Evolutionary conservation across 2,797 vertebrate species (phyloP).

Genomic region (Borostomias antarcticus): DNA sequence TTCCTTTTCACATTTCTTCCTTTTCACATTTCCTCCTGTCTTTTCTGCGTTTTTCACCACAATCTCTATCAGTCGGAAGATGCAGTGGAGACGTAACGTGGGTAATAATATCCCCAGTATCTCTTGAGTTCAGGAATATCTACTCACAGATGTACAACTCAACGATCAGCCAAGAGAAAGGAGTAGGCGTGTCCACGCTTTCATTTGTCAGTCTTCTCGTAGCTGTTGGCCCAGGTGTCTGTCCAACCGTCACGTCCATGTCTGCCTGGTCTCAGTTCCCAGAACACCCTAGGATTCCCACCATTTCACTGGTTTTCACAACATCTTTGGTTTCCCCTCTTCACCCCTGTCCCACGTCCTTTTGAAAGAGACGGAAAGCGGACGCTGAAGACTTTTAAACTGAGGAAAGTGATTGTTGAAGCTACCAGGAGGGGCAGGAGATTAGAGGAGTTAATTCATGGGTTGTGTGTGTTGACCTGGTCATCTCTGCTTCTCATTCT

Average conservation of each 20-base stretch:
- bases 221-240: no score
- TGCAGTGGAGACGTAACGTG: no score
- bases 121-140: no score
- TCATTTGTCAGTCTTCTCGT: no score
- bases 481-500: not conserved
- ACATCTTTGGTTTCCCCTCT: conserved; percentile 45
- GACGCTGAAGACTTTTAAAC: not conserved
- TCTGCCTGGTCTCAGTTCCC: no score
- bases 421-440: not conserved
- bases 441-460: not conserved
- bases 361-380: conserved; percentile 21
- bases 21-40: conserved; percentile 33
- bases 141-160: no score
- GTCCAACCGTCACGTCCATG: no score
- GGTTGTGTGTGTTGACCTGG: not conserved
- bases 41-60: not conserved
- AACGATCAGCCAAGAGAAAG: no score
- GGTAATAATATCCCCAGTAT: no score
- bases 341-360: conserved; percentile 25
- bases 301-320: conserved; percentile 23
- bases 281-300: no score
- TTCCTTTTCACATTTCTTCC: conserved; percentile 31
- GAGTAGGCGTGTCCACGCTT: no score
- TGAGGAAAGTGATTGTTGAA: not conserved
- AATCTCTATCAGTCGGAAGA: no score